Evolutionary conservation across 2,113 vertebrate species (phyloP), one percentile per base, ranked within the genome.

Genomic region (Capra hircus): DNA sequence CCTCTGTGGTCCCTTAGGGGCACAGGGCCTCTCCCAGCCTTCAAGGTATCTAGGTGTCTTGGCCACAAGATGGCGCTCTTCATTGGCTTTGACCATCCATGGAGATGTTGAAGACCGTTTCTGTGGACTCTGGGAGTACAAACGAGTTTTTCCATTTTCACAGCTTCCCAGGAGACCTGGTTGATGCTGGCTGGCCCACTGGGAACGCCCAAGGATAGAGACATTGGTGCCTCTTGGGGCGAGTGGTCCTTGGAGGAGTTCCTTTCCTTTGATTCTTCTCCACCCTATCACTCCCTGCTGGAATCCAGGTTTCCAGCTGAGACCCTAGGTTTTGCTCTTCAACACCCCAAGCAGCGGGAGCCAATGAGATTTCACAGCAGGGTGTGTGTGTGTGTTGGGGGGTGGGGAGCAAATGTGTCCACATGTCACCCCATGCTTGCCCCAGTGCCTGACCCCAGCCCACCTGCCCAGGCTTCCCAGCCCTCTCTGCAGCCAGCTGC

Each of bases 21-120:
- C 78, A 11, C 78, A 64, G 36, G 48, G 83, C 50, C 71, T 43
- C 48, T 85, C 14, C 74, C 43, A 36, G 1, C 23, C 43, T 23
- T 67, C 13, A 1, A 16, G 21, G 62, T 80, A 14, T 15, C 5
- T 36, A 53, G 25, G 17, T 17, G 52, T 88, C 21, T 59, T 86
- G 48, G 87, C 94, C 90, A 96, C 96, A 50, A 96, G 97, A n/a
- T 28, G 87, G 94, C 88, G 48, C 71, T 96, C 45, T 97, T 33
- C 33, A 82, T 50, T n/a, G 40, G 17, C 19, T 83, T 84, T 57
- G 21, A 2, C 48, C 9, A 11, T 78, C 60, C 19, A 6, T 1
- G 4, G 40, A 64, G 45, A 57, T 33, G 28, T 57, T 71, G 36
- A 64, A 95, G 43, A 53, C 50, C 1, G 5, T 52, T 87, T 53